These are phyloP conservation scores for Chaenogobius annularis DNA, from an alignment of 2,113 vertebrate genomes.

Conservation along the genomic window DNA sequence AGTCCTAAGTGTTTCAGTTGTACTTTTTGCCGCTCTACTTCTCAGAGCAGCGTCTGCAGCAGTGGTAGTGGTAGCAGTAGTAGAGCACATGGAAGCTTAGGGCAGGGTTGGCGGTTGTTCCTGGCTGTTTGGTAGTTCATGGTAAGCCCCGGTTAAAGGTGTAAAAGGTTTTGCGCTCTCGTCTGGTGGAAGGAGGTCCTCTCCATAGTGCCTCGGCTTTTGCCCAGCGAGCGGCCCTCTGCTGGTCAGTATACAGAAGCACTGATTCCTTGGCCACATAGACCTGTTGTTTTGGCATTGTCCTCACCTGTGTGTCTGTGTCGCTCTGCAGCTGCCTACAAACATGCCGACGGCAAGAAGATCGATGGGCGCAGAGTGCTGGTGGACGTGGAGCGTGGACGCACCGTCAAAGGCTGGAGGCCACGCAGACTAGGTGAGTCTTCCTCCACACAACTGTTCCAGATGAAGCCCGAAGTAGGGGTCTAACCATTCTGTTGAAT, in stretches of 20 bases:
- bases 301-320: slow-evolving; percentile 42
- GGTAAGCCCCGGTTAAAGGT: neutral
- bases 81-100: neutral
- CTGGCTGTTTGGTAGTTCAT: neutral
- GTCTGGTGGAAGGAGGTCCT: slow-evolving; percentile 70
- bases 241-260: slow-evolving; percentile 75
- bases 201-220: slow-evolving; percentile 70
- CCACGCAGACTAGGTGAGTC: slow-evolving; percentile 86
- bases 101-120: neutral
- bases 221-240: slow-evolving; percentile 75
- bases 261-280: slow-evolving; percentile 68
- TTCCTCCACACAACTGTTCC: too few species aligned
- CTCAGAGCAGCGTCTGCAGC: neutral
- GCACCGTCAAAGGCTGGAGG: slow-evolving; percentile 91
- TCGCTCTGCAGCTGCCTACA: slow-evolving; percentile 87
- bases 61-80: neutral
- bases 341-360: slow-evolving; percentile 95
- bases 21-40: neutral
- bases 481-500: too few species aligned
- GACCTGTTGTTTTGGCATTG: neutral
- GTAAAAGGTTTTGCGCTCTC: slow-evolving; percentile 47
- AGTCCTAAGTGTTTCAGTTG: neutral
- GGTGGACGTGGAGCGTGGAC: slow-evolving; percentile 91
- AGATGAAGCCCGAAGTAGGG: too few species aligned
- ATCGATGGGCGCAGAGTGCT: slow-evolving; percentile 89